Percentiles rank a stretch among this genome's conserved stretches.
These are phyloP conservation scores for Paramormyrops kingsleyae DNA, from an alignment of 2,113 vertebrate species.

Conservation along the genomic window DNA sequence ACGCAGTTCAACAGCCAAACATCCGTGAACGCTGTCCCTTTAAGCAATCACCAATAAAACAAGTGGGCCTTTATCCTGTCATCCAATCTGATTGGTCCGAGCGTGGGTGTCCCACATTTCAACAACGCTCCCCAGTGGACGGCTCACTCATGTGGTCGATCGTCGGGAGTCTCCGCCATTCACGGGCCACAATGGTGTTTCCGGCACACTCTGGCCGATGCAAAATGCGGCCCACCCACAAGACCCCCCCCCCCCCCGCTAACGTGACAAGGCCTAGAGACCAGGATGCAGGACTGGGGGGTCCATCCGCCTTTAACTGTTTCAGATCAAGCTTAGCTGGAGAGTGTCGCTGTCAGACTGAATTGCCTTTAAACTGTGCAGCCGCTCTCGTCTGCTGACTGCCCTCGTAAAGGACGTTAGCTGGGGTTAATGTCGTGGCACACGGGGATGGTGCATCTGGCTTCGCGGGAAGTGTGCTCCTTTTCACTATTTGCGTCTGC, in stretches of 20 bases:
- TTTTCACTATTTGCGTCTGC: constrained; percentile 28
- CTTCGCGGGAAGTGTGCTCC: not conserved
- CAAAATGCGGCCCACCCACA: not conserved
- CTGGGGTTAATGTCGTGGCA: constrained; percentile 36
- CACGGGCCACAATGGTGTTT: not conserved
- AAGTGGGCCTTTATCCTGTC: not conserved
- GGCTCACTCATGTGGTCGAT: not conserved
- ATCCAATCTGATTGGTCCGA: not conserved
- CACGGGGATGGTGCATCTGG: constrained; percentile 27
- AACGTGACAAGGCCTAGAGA: not conserved
- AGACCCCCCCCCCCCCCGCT: not conserved
- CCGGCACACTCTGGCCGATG: not conserved
- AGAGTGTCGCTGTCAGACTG: not conserved
- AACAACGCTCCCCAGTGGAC: constrained; percentile 10
- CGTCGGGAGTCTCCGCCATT: constrained; percentile 16
- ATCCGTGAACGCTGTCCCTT: not conserved
- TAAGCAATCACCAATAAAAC: not conserved
- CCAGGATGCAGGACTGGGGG: not conserved
- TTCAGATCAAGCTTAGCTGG: not conserved
- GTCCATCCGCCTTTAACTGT: not conserved
- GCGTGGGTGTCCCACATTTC: constrained; percentile 9
- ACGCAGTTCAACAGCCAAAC: not conserved
- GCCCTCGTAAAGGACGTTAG: constrained; percentile 18
- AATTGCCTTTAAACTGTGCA: constrained; percentile 13
- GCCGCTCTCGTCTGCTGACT: not conserved